Base-by-base conservation (phyloP, 2,888 invertebrate species). In the Ctenicera cuprea region DNA sequence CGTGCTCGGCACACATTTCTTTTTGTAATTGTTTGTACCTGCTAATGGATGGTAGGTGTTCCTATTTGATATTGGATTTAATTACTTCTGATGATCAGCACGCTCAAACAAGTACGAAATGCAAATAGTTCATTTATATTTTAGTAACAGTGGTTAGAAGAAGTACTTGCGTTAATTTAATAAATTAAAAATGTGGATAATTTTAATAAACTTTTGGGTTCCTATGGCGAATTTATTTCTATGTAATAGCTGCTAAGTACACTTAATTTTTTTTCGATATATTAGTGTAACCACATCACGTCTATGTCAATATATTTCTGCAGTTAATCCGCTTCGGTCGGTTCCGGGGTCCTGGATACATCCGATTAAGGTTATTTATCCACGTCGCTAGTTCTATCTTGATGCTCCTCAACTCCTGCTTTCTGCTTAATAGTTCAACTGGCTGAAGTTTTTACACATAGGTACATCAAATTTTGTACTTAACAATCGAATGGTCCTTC, bases 331-430 rank as follows among this genome's bases (percentile, higher is more conserved):
- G 18, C 38, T 59, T 37, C 38, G 30, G 62, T 62, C 45, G 45
- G 26, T 45, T 62, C 11, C 45, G 20, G 43, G 38, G 22, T 45
- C 30, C 45, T 62, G 43, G 22, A 30, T 62, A 62, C 62, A 62
- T 62, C 62, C 62, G 62, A 62, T 43, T 62, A 62, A 62, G 38
- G 43, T 62, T 62, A 62, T 62, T 62, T 45, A 62, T 62, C 62
- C 45, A 61, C 61, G 61, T 61, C 41, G 41, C 61, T 45, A 43
- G 16, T 62, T 62, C 45, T 62, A 62, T 43, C 62, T 45, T 22
- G 61, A 38, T 61, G 38, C 30, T 62, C n/a, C 11, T 62, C 45
- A 62, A 45, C 38, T 33, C 33, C 14, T 59, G 18, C 59, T 59
- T 59, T 38, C 50, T 50, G 50, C 14, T 59, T 22, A 45, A 43